Conservation (phyloP, 2,797 vertebrate species). For the Sphenopsis melanotis region DNA sequence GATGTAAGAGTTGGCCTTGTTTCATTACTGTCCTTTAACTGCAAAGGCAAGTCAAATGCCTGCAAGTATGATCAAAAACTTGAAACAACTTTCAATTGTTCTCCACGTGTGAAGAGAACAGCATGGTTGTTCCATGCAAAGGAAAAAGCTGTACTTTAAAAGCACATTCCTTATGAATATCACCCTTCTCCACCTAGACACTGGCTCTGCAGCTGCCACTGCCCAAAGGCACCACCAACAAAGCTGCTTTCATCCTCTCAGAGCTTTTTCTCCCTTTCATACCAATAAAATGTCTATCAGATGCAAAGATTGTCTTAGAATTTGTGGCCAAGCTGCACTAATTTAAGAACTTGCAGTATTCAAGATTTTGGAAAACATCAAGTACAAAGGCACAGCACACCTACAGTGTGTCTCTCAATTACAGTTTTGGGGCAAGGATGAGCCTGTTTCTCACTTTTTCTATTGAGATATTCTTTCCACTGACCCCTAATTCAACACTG, state of each 20-base stretch:
- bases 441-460: background rate
- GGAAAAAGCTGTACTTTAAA: background rate
- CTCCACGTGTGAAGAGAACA: background rate
- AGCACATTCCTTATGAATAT: background rate
- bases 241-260: slow-evolving; percentile 5
- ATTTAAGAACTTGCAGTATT: background rate
- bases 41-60: background rate
- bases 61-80: background rate
- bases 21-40: background rate
- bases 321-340: background rate
- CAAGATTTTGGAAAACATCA: background rate
- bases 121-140: background rate
- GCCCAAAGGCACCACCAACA: slow-evolving; percentile 18
- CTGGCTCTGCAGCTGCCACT: background rate
- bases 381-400: background rate
- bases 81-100: background rate
- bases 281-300: background rate
- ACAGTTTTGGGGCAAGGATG: background rate
- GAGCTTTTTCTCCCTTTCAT: background rate
- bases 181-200: background rate
- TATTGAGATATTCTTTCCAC: background rate
- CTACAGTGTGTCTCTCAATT: background rate
- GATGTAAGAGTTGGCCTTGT: background rate
- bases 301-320: background rate
- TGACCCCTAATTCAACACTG: background rate